phyloP scores from a whole-genome alignment of 2,113 vertebrate genomes.

The Gobiocypris rarus region DNA sequence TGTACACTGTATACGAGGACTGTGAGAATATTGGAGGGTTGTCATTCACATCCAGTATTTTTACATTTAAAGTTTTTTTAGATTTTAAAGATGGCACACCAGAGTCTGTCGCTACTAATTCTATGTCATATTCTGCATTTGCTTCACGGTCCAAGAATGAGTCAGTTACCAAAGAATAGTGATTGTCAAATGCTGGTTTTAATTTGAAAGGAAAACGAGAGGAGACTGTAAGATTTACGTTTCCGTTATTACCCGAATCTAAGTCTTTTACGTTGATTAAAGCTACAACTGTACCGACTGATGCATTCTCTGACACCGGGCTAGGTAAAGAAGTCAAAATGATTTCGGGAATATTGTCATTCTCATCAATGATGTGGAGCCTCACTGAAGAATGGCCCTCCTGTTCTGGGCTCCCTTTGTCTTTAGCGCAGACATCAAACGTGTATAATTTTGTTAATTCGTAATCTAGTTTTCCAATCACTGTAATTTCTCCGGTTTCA shows the following conservation, averaged over 20 bases:
- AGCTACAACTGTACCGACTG: slow-evolving; percentile 68
- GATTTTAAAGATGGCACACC: slow-evolving; percentile 77
- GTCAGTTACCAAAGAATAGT: slow-evolving; percentile 63
- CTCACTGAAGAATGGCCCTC: slow-evolving; percentile 71
- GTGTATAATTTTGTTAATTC: slow-evolving; percentile 56
- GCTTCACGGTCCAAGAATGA: slow-evolving; percentile 70
- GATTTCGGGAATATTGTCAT: slow-evolving; percentile 72
- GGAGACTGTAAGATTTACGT: slow-evolving; percentile 54
- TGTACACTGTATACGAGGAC: slow-evolving; percentile 51
- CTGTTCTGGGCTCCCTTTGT: slow-evolving; percentile 70
- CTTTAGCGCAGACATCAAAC: slow-evolving; percentile 65
- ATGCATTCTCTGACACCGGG: slow-evolving; percentile 66
- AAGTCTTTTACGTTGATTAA: slow-evolving; percentile 68
- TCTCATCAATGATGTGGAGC: slow-evolving; percentile 67
- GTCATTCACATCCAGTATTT: slow-evolving; percentile 82
- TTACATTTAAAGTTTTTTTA: slow-evolving; percentile 72
- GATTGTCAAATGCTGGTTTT: slow-evolving; percentile 63
- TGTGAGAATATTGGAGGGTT: slow-evolving; percentile 80
- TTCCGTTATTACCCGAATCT: slow-evolving; percentile 69
- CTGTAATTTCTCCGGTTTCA: slow-evolving; percentile 61
- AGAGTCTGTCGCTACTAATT: slow-evolving; percentile 77
- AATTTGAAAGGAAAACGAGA: slow-evolving; percentile 59
- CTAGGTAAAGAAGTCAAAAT: slow-evolving; percentile 68
- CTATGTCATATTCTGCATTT: slow-evolving; percentile 78
- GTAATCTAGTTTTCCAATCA: slow-evolving; percentile 62